Evolutionary conservation across 2,888 invertebrate genomes (phyloP), one percentile per base, ranked within the genome.

Genomic region (Allacma fusca): DNA sequence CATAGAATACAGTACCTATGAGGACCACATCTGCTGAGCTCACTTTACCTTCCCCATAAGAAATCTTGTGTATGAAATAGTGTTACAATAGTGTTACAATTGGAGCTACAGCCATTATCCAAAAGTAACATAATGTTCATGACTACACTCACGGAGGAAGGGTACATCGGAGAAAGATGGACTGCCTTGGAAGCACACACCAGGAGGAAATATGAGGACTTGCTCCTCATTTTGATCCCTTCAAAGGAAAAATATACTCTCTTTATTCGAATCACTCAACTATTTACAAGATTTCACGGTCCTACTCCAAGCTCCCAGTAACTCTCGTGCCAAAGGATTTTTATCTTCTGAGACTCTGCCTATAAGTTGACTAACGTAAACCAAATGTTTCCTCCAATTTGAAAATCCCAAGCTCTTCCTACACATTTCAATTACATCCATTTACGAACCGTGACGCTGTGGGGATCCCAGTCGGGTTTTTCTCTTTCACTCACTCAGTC

Each of bases 311-410:
- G n/a, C 34, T 26, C 43, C 16, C 43, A 2, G 13, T 23, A 70
- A 44, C 62, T 73, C 73, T 73, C 73, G 73, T 73, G 73, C 73
- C 62, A 62, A 28, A 2, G 2, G 40, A 2, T 9, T 59, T 29
- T 50, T 44, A 24, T 62, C 65, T 65, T 28, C 65, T 12, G 13
- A 65, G 65, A n/a, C n/a, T n/a, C 19, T 71, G 21, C 28, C 16
- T 59, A 16, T 50, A 72, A 21, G 29, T 57, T 19, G 26, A 73
- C n/a, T 73, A 73, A 59, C 73, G 21, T 40, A 34, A 28, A 73
- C 73, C 62, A 29, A 57, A 57, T 73, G 73, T 62, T 73, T 40
- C 73, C 43, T 34, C 73, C 28, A 73, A 62, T 73, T 73, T 73
- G 34, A 26, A 73, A 62, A 24, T 69, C 43, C 24, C 7, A 21